These are phyloP conservation scores for Conus ventricosus DNA, from an alignment of 1,140 invertebrate species.

Conservation along the genomic window DNA sequence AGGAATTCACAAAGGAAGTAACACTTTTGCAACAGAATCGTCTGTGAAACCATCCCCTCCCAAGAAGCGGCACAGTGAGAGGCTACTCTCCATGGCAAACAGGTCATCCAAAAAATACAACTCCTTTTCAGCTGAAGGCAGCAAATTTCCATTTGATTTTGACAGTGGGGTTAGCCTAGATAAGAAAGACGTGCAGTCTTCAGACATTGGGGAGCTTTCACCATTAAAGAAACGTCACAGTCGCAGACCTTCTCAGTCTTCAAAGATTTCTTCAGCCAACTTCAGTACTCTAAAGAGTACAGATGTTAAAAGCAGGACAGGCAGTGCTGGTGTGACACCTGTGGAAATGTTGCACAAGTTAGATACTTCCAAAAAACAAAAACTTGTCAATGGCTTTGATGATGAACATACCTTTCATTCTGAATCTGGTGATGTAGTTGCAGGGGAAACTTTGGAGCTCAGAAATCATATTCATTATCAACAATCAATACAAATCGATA, in stretches of 20 bases:
- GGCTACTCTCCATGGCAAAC: neutral
- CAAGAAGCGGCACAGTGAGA: constrained; percentile 13
- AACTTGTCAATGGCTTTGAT: constrained; percentile 18
- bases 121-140: neutral
- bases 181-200: neutral
- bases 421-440: neutral
- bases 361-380: neutral
- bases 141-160: neutral
- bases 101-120: neutral
- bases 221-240: neutral
- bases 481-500: neutral
- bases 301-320: neutral
- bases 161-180: neutral
- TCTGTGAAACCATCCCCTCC: neutral
- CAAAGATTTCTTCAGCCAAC: neutral
- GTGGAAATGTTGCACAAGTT: neutral
- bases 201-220: neutral
- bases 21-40: neutral
- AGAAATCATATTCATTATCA: neutral
- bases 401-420: neutral
- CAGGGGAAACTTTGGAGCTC: neutral
- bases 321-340: neutral
- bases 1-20: neutral
- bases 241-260: neutral
- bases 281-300: neutral